These are phyloP conservation scores for Chascanopsetta lugubris DNA, from an alignment of 2,113 vertebrate species.

Conservation along the genomic window DNA sequence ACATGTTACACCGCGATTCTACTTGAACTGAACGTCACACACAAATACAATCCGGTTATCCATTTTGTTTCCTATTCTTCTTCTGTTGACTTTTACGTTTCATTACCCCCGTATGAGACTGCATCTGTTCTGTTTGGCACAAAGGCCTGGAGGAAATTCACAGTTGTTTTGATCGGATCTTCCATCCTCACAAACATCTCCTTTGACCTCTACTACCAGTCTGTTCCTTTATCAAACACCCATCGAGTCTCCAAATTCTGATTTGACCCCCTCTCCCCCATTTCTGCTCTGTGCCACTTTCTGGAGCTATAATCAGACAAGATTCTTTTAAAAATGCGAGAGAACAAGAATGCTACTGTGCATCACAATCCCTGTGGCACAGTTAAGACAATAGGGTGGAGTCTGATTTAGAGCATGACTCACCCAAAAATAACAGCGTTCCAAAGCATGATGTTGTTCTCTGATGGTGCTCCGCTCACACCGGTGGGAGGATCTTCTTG, in stretches of 20 bases:
- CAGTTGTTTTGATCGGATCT: background rate
- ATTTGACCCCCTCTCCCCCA: too few relatives aligned
- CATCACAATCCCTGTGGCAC: constrained; percentile 40
- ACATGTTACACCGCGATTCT: constrained; percentile 26
- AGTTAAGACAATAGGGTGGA: constrained; percentile 32
- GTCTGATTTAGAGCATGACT: constrained; percentile 71
- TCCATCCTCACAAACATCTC: background rate
- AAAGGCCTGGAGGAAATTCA: background rate
- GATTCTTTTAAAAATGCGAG: constrained; percentile 6
- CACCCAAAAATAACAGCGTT: constrained; percentile 99
- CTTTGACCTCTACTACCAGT: background rate
- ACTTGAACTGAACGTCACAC: background rate
- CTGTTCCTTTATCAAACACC: constrained; percentile 1
- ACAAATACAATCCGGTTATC: constrained; percentile 6
- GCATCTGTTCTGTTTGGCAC: background rate
- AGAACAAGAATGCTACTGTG: background rate
- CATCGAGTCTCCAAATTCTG: constrained; percentile 15
- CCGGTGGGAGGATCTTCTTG: constrained; percentile 99
- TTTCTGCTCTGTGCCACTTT: constrained; percentile 24
- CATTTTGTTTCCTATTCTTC: background rate
- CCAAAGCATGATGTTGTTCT: constrained; percentile 99
- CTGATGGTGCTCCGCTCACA: constrained; percentile 97
- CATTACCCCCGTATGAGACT: background rate
- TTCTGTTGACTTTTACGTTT: background rate
- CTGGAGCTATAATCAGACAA: constrained; percentile 26